Evolutionary conservation across 37 sponge, comb jelly and placozoan species (phyloP), one percentile per base, ranked within the genome.

Genomic region (Aplysina aerophoba): DNA sequence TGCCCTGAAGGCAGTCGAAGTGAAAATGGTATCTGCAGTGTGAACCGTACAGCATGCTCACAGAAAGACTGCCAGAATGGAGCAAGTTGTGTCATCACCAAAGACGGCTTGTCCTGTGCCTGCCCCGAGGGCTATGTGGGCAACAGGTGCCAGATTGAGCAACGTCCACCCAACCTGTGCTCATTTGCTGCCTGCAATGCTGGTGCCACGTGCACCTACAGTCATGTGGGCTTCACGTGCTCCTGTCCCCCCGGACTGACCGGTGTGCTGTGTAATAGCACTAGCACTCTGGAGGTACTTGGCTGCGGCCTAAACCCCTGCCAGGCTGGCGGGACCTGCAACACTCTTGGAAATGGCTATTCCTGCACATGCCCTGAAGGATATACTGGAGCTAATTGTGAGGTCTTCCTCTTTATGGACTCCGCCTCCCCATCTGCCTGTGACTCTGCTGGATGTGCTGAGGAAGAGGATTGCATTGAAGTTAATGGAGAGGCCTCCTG

Each of bases 301-400:
- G 81, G 57, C 41, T 79, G 81, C 22, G 79, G 15, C 24, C 30
- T 21, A 0, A 80, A 86, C 44, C 81, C 87, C 0, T 80, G 87
- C 65, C 55, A 24, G 31, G 40, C 61, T 80, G 87, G 86, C 0
- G 86, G 63, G 5, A 62, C 78, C 0, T 85, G 86, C 55, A 55
- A 5, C 16, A 56, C 20, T 13, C 21, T 34, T 13, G 54, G 60
- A 33, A n/a, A 34, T 25, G 21, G 38, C 11, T 62, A 21, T 14
- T 35, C 37, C 28, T 91, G 92, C 66, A 56, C 39, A n/a, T 87
- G 92, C 65, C 50, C 55, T 28, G 59, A 64, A 19, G 88, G 88
- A 4, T 87, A 79, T 34, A 74, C 81, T 61, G 92, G 92, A 6
- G n/a, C 11, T 34, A 0, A 33, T n/a, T 91, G 91, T 79, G 85